Percentiles rank a stretch among this genome's conserved stretches.
phyloP scores from a whole-genome alignment of 1,140 invertebrate species.

The Myzus persicae region DNA sequence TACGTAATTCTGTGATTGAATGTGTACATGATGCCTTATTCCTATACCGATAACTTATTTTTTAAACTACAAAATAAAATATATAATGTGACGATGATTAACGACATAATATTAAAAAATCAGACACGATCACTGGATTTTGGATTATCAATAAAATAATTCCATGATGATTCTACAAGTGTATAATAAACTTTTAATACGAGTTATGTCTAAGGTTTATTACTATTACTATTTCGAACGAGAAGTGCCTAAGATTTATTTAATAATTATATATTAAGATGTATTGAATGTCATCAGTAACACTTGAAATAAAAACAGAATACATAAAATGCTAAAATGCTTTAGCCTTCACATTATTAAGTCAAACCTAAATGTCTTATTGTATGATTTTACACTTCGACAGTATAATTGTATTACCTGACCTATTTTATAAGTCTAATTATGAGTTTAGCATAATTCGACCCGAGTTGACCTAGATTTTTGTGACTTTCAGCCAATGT shows the following conservation, averaged over 20 bases:
- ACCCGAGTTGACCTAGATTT: not conserved
- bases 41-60: not conserved
- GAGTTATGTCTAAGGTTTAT: not conserved
- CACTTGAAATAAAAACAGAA: not conserved
- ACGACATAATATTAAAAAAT: not conserved
- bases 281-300: not conserved
- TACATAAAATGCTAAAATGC: not conserved
- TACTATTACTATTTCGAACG: not conserved
- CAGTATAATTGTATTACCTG: not conserved
- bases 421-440: not conserved
- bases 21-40: not conserved
- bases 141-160: not conserved
- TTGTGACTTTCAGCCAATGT: not conserved
- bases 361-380: not conserved
- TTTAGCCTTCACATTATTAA: not conserved
- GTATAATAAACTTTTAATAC: not conserved
- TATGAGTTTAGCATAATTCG: slow-evolving; percentile 12
- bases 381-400: not conserved
- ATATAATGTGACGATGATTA: not conserved
- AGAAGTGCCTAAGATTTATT: not conserved
- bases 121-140: not conserved
- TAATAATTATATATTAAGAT: not conserved
- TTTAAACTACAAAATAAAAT: not conserved
- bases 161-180: not conserved
- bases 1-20: not conserved